A percentile compares a stretch with the other conserved stretches of the same genome.
phyloP scores from a whole-genome alignment of 1,140 invertebrate species.

The Achroia grisella region DNA sequence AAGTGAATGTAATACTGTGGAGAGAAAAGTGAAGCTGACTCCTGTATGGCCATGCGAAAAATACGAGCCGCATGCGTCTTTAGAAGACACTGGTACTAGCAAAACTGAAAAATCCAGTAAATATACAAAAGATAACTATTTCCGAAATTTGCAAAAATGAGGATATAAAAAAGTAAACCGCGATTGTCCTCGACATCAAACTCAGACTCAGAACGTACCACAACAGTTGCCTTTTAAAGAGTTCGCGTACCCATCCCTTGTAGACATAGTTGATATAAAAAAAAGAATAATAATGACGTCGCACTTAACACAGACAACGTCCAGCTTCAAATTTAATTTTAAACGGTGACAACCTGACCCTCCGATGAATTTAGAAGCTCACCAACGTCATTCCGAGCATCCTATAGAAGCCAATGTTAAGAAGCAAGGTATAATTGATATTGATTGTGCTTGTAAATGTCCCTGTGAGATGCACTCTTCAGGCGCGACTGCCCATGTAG shows the following conservation, averaged over 20 bases:
- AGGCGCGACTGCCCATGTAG: too few relatives aligned
- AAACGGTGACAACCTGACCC: constrained; percentile 10
- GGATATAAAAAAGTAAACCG: constrained; percentile 23
- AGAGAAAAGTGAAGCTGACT: constrained; percentile 2
- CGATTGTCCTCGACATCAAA: constrained; percentile 24
- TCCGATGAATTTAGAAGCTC: constrained; percentile 27
- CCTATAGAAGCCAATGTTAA: neutral
- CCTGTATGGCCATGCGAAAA: neutral
- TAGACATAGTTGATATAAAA: constrained; percentile 19
- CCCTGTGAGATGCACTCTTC: too few relatives aligned
- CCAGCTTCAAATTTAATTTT: constrained; percentile 32
- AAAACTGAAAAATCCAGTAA: neutral
- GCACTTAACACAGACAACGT: constrained; percentile 31
- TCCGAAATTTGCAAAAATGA: constrained; percentile 8
- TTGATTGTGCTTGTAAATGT: too few relatives aligned
- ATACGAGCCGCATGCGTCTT: neutral
- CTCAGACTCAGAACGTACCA: constrained; percentile 8
- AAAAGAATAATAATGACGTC: constrained; percentile 27
- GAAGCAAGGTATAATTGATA: neutral
- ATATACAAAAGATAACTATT: neutral
- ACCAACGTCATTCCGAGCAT: constrained; percentile 24
- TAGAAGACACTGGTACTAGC: neutral
- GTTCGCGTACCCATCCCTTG: too few relatives aligned
- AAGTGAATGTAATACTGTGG: neutral
- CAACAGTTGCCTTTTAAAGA: neutral